These are phyloP conservation scores for Wiebesia pumilae DNA, from an alignment of 1,140 invertebrate genomes.

Conservation along the genomic window DNA sequence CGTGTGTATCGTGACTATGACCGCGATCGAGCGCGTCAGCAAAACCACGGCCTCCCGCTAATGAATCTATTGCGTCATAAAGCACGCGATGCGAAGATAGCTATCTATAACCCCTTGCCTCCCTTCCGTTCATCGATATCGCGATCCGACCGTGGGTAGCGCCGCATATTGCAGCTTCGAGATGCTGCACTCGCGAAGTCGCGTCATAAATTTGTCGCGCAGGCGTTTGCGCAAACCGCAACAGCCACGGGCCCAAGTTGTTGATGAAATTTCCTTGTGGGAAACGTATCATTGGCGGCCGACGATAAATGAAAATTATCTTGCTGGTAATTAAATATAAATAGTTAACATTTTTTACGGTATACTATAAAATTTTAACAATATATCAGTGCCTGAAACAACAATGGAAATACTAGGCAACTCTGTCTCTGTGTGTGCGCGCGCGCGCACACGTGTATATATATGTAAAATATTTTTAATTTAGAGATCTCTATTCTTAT, in stretches of 20 bases:
- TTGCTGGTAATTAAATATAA: constrained; percentile 11
- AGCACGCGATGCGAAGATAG: background rate
- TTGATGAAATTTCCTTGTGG: constrained; percentile 26
- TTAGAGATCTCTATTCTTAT: too few relatives aligned
- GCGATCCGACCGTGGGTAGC: constrained; percentile 9
- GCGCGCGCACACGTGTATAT: too few relatives aligned
- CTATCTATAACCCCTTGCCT: constrained; percentile 17
- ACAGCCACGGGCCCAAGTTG: background rate
- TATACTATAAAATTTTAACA: background rate
- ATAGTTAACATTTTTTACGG: constrained; percentile 11
- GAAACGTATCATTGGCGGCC: background rate
- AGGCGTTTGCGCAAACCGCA: background rate
- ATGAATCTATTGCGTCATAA: constrained; percentile 41
- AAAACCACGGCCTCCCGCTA: constrained; percentile 8
- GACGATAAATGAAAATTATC: background rate
- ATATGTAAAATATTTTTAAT: too few relatives aligned
- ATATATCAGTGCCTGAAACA: background rate
- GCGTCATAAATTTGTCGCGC: constrained; percentile 45
- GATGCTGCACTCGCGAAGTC: background rate
- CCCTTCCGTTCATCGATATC: constrained; percentile 1
- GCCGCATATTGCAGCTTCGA: background rate
- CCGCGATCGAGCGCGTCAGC: constrained; percentile 32
- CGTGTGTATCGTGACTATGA: background rate
- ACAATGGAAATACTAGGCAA: background rate
- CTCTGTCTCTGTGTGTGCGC: too few relatives aligned